Conservation (phyloP, 1,140 invertebrate genomes). For the Drosophila sechellia region DNA sequence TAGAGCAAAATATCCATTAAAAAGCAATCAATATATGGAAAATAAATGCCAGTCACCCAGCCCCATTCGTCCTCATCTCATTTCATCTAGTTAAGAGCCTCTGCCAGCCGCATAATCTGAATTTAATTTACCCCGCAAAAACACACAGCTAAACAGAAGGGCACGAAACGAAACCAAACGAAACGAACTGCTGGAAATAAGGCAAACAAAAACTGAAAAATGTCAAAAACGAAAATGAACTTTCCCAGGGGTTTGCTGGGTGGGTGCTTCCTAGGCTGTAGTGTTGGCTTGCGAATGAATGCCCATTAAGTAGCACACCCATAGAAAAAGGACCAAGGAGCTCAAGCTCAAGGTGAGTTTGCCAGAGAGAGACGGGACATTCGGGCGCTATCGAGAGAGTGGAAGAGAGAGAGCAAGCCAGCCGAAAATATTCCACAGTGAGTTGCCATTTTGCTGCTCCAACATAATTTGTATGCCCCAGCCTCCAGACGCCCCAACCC, state of each 20-base stretch:
- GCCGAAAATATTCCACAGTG: conserved; percentile 60
- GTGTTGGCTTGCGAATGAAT: conserved; percentile 40
- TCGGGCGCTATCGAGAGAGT: background rate
- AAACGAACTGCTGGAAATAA: conserved; percentile 21
- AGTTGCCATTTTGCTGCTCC: conserved; percentile 71
- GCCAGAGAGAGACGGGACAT: conserved; percentile 11
- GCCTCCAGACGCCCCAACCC: conserved; percentile 1
- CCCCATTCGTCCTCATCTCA: conserved; percentile 38
- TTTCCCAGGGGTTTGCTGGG: conserved; percentile 41
- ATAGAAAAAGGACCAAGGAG: conserved; percentile 31
- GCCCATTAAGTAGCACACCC: conserved; percentile 60
- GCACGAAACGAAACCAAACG: conserved; percentile 9
- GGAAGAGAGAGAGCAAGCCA: background rate
- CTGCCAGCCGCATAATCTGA: conserved; percentile 58
- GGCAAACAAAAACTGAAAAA: conserved; percentile 70
- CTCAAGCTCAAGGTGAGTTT: conserved; percentile 58
- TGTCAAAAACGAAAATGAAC: conserved; percentile 76
- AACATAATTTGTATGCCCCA: conserved; percentile 61
- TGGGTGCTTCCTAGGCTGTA: background rate
- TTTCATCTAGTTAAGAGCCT: conserved; percentile 70
- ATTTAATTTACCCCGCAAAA: conserved; percentile 74
- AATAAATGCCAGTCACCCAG: conserved; percentile 76
- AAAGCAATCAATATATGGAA: conserved; percentile 81
- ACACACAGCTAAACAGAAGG: conserved; percentile 9
- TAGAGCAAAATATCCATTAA: conserved; percentile 73